Conservation (phyloP, 1,140 invertebrate species). For the Drosophila yakuba region DNA sequence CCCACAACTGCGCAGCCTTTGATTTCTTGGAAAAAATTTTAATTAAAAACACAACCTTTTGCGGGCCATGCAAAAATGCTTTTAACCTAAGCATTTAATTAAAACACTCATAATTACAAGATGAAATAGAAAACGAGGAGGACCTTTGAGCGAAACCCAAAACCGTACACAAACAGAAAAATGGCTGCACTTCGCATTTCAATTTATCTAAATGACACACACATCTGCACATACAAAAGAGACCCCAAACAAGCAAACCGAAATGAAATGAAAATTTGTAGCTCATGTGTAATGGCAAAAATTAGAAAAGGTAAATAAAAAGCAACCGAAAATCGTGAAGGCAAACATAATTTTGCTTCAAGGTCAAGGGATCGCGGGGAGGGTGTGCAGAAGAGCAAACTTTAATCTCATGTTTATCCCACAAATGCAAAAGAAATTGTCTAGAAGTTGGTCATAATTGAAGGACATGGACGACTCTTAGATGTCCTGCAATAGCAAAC, state of each 20-base stretch:
- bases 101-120: constrained; percentile 69
- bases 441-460: constrained; percentile 2
- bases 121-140: constrained; percentile 43
- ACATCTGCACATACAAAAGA: constrained; percentile 57
- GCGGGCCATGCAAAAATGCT: constrained; percentile 36
- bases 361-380: constrained; percentile 33
- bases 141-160: constrained; percentile 33
- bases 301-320: constrained; percentile 20
- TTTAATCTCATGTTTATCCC: constrained; percentile 60
- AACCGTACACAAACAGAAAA: constrained; percentile 11
- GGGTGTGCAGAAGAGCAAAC: constrained; percentile 16
- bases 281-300: constrained; percentile 23
- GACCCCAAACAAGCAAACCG: constrained; percentile 1
- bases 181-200: constrained; percentile 54
- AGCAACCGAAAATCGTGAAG: constrained; percentile 45
- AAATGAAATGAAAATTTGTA: constrained; percentile 59
- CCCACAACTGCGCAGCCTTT: constrained; percentile 14
- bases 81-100: constrained; percentile 56
- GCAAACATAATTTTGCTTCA: constrained; percentile 57
- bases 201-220: constrained; percentile 62
- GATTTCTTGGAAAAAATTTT: constrained; percentile 47
- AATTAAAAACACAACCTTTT: constrained; percentile 65
- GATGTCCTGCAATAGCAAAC: constrained; percentile 12
- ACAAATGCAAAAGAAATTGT: constrained; percentile 50
- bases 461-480: background rate